Evolutionary conservation across 2,797 vertebrate genomes (phyloP).

Genomic region (Tokudaia muenninki): DNA sequence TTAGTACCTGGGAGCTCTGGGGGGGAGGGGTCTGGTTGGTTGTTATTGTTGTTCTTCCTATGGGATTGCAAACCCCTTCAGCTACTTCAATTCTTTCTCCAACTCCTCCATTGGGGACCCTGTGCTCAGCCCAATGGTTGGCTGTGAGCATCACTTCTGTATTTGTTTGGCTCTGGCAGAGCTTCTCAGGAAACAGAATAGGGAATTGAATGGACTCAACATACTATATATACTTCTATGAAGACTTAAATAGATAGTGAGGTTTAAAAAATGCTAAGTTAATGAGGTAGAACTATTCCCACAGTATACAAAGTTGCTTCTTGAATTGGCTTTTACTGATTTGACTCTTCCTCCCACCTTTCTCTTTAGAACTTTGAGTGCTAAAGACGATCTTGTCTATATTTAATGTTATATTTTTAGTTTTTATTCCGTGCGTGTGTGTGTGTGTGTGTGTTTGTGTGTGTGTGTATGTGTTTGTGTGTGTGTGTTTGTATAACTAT

Average conservation of each 20-base stretch:
- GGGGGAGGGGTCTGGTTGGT: too few relatives aligned
- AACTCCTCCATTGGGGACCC: too few relatives aligned
- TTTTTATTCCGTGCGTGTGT: neutral
- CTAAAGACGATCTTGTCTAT: neutral
- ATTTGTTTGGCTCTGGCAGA: too few relatives aligned
- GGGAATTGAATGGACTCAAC: neutral
- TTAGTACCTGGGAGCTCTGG: too few relatives aligned
- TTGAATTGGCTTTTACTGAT: neutral
- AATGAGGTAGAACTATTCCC: neutral
- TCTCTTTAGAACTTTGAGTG: neutral
- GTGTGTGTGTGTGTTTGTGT: neutral
- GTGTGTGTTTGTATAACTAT: accelerated
- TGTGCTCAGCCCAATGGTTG: too few relatives aligned
- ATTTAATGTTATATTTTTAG: neutral
- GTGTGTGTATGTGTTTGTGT: neutral
- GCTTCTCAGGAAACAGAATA: neutral
- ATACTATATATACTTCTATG: neutral
- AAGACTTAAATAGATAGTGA: neutral
- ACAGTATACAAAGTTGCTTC: neutral
- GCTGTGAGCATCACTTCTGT: too few relatives aligned
- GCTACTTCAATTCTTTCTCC: too few relatives aligned
- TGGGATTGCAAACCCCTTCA: too few relatives aligned
- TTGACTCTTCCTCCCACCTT: neutral
- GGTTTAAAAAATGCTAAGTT: neutral
- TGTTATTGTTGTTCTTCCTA: too few relatives aligned